Evolutionary conservation across 2,888 invertebrate genomes (phyloP).

Genomic region (Thera britannica): DNA sequence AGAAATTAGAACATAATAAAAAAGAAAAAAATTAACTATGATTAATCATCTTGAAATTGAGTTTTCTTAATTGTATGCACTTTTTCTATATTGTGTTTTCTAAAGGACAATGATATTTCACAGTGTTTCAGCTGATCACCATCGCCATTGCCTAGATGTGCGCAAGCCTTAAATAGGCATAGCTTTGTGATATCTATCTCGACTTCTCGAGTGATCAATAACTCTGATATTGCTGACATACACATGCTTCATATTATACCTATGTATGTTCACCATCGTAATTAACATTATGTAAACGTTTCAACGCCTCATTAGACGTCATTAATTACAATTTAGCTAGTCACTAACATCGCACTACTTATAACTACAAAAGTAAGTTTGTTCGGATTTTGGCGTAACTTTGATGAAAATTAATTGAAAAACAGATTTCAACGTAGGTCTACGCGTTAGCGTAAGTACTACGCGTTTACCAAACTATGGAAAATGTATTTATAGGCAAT

Average conservation of each 20-base stretch:
- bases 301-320: constrained; percentile 35
- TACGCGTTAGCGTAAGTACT: no score
- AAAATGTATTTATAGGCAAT: no score
- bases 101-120: no score
- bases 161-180: not conserved
- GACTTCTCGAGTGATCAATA: constrained; percentile 14
- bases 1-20: no score
- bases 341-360: constrained; percentile 29
- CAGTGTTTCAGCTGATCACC: no score
- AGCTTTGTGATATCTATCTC: not conserved
- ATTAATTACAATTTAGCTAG: constrained; percentile 34
- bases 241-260: not conserved
- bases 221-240: constrained; percentile 13
- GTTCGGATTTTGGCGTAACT: constrained; percentile 12
- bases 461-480: no score
- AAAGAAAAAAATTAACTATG: no score
- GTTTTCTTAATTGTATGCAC: no score
- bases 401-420: constrained; percentile 26
- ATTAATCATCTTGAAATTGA: no score
- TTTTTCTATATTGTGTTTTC: no score
- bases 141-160: no score
- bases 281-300: constrained; percentile 32
- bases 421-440: not conserved
- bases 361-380: constrained; percentile 20
- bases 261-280: constrained; percentile 16